Percentiles rank a stretch among this genome's conserved stretches.
Evolutionary conservation across 1,140 invertebrate genomes (phyloP).

Genomic region (Conopomorpha cramerella): DNA sequence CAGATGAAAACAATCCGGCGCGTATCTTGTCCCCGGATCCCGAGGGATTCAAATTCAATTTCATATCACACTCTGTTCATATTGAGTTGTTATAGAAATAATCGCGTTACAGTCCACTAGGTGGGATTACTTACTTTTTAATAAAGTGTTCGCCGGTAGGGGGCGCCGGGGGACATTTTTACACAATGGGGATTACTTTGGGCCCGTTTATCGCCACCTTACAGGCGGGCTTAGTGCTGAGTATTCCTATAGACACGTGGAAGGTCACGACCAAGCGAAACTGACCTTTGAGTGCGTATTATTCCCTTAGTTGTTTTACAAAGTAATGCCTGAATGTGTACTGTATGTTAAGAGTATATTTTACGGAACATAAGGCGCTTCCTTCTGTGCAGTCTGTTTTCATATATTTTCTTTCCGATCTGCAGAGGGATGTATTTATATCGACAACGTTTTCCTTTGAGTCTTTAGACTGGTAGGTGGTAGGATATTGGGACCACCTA

Average conservation of each 20-base stretch:
- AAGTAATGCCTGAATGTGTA: background rate
- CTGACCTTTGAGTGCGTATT: too few species aligned
- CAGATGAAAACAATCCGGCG: background rate
- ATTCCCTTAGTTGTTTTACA: too few species aligned
- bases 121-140: conserved; percentile 55
- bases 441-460: too few species aligned
- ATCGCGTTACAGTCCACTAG: conserved; percentile 57
- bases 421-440: too few species aligned
- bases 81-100: conserved; percentile 53
- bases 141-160: conserved; percentile 44
- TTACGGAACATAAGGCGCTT: background rate
- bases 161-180: conserved; percentile 50
- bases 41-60: conserved; percentile 49
- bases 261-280: background rate
- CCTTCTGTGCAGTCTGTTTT: too few species aligned
- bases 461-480: too few species aligned
- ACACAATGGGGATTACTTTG: conserved; percentile 56
- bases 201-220: conserved; percentile 54
- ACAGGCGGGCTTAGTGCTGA: conserved; percentile 50
- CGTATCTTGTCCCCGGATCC: too few species aligned
- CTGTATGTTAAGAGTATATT: background rate
- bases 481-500: too few species aligned
- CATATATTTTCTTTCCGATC: too few species aligned
- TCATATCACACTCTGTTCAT: conserved; percentile 31
- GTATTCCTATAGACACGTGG: conserved; percentile 16